Base-by-base conservation (phyloP, 2,113 vertebrate species). In the Haplochromis burtoni region DNA sequence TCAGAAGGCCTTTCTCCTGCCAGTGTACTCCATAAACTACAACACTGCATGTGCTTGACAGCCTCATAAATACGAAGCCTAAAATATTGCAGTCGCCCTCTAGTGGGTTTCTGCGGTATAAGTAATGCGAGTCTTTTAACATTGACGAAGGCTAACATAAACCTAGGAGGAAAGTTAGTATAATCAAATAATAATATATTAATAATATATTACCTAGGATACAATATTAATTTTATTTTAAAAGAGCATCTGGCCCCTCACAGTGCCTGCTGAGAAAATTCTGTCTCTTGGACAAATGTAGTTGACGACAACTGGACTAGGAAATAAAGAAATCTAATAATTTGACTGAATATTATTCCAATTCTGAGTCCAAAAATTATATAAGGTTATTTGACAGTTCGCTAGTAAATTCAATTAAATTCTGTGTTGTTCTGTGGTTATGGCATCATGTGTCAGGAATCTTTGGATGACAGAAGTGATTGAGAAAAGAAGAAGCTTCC, bases 311-410 rank as follows among this genome's bases (percentile, higher is more conserved):
- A 63, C 6, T 35, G 17, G 59, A 66, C 31, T 45, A 26, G 38
- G 0, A 10, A 14, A 45, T 73, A 24, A 7, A 45, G 8, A 45
- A 0, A 45, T 73, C 40, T 45, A 45, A 45, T 73, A 5, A 2
- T 45, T 73, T 16, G 21, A 76, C 4, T 47, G 68, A 26, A 47
- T 47, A 47, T 47, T 47, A 47, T 16, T 29, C 9, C 4, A 24
- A 2, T 6, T 45, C 12, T 7, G 13, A 45, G 5, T 73, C 13
- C 5, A 45, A 0, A 73, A 7, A 73, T 10, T 5, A 26, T 24
- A 42, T 17, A 26, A 45, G 38, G 6, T 76, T 29, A 47, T 10
- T 26, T 47, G 42, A 0, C 24, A 76, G 16, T 47, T 76, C 0
- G 0, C 9, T 29, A 26, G 0, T 2, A 26, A 73, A 26, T 45